Conservation (phyloP, 2,113 vertebrate species). For the Sarotherodon lohbergeri region DNA sequence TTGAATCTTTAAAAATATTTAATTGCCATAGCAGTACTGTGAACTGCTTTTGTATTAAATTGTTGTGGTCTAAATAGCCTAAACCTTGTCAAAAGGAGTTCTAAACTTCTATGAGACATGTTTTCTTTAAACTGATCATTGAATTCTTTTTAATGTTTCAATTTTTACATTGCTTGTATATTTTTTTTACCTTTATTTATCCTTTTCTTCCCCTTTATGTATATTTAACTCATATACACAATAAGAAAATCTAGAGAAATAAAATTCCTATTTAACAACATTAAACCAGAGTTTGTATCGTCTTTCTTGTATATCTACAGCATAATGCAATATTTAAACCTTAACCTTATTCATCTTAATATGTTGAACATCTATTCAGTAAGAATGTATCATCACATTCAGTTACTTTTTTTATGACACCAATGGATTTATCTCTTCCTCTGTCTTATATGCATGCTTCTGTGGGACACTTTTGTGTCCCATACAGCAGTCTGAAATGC, state of each 20-base stretch:
- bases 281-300: neutral
- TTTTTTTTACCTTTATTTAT: neutral
- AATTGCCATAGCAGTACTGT: neutral
- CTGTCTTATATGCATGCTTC: neutral
- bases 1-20: neutral
- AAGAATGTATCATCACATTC: neutral
- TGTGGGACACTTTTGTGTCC: neutral
- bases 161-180: fast-evolving
- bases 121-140: fast-evolving
- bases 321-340: neutral
- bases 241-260: neutral
- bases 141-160: neutral
- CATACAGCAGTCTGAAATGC: slow-evolving; percentile 5
- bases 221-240: neutral
- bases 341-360: neutral
- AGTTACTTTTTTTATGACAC: neutral
- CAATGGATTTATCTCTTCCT: neutral
- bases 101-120: neutral
- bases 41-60: fast-evolving
- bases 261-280: neutral
- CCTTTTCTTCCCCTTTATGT: neutral
- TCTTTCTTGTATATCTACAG: neutral
- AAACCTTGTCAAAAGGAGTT: fast-evolving
- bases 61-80: neutral
- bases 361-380: fast-evolving